Base-by-base conservation (phyloP, 2,888 invertebrate genomes). In the Xylophagus ater region DNA sequence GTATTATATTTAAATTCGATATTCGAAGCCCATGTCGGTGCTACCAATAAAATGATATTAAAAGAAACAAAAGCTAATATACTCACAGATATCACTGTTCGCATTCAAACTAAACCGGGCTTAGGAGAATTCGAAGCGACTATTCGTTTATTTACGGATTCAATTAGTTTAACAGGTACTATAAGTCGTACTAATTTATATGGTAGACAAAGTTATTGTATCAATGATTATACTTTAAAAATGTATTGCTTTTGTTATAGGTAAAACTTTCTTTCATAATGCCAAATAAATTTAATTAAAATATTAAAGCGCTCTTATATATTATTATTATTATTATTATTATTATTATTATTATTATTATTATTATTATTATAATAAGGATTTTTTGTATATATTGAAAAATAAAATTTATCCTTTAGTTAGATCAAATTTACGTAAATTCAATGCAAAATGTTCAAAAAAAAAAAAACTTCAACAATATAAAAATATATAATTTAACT, bases 171-270 rank as follows among this genome's bases (percentile, higher is more conserved):
- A 6, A 60, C 58, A 3, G 88, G 87, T 14, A 76, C 81, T 20
- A 71, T 85, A 32, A 84, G 84, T 57, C 71, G 87, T 35, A 71
- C 85, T 36, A 86, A 86, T 60, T 66, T 81, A 25, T 86, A 87
- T 55, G 83, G 84, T n/a, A 71, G 75, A 37, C 85, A 86, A 60
- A 84, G 84, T 61, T 72, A 69, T 49, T 87, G 87, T 56, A 71
- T 86, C 32, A 73, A 78, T 44, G 76, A 86, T 53, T 78, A 76
- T 53, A 72, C 76, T 50, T 68, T 85, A 45, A 82, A 84, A 57
- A 69, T 85, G 43, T 85, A 83, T 57, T 86, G 86, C 64, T 85
- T 74, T 58, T 86, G 86, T 53, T 17, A 25, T 5, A 23, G 21
- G 24, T 34, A 24, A 34, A 25, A n/a, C n/a, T n/a, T n/a, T n/a